phyloP scores from a whole-genome alignment of 2,888 invertebrate genomes.

The Petrolisthes manimaculis region DNA sequence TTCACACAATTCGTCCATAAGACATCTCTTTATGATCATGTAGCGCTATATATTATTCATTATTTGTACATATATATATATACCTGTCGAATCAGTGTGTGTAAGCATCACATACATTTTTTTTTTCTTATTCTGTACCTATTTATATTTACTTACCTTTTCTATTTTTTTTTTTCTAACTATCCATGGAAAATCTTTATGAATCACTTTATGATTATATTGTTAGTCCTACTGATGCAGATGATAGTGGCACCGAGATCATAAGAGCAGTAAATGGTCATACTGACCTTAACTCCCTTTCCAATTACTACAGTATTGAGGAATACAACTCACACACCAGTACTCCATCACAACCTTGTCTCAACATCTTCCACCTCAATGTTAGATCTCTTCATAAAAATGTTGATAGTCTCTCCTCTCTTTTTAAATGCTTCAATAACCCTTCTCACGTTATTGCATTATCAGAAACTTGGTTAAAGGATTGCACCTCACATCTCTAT shows the following conservation, averaged over 20 bases:
- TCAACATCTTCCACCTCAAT: slow-evolving; percentile 16
- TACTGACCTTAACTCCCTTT: not conserved
- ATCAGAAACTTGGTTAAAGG: slow-evolving; percentile 4
- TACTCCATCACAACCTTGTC: slow-evolving; percentile 10
- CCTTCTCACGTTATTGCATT: not conserved
- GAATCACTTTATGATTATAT: not conserved
- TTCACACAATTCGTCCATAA: not conserved
- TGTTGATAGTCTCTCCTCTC: slow-evolving; percentile 1
- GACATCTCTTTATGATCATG: not conserved
- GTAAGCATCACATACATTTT: no score
- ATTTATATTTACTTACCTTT: no score
- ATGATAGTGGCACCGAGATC: not conserved
- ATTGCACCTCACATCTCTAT: not conserved
- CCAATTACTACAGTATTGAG: not conserved
- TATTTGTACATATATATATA: no score
- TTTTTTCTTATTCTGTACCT: no score
- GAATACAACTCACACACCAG: slow-evolving; percentile 13
- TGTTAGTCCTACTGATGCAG: not conserved
- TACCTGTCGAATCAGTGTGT: no score
- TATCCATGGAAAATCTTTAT: no score
- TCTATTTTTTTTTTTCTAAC: no score
- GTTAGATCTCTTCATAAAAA: not conserved
- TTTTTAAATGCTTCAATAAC: not conserved
- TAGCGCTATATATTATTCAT: no score
- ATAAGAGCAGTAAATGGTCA: not conserved